A percentile compares a stretch with the other conserved stretches of the same genome.
phyloP scores from a whole-genome alignment of 1,140 invertebrate genomes.

The Brachionus paranguensis region DNA sequence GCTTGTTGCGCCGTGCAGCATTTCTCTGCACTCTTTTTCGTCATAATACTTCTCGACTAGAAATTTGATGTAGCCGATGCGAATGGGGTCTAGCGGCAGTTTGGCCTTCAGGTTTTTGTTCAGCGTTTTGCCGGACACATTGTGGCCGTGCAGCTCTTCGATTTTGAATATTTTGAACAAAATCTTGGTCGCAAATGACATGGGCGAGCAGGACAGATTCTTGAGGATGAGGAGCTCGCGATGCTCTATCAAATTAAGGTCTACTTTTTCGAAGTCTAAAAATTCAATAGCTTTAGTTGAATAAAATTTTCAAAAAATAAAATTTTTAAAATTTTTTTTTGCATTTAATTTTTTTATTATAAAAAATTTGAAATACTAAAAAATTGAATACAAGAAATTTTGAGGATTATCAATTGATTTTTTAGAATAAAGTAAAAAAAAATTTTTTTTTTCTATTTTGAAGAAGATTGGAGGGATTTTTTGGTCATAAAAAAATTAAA shows the following conservation, averaged over 20 bases:
- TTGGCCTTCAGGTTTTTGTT: slow-evolving; percentile 37
- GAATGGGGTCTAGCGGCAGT: slow-evolving; percentile 9
- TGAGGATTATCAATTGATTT: no score
- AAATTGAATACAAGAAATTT: no score
- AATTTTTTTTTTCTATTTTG: no score
- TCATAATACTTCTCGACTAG: slow-evolving; percentile 39
- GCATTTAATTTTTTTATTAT: no score
- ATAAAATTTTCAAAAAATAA: no score
- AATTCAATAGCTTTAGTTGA: background rate
- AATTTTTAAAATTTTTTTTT: no score
- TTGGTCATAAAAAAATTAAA: no score
- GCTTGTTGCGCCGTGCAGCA: slow-evolving; percentile 25
- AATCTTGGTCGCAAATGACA: slow-evolving; percentile 37
- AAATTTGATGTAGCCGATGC: slow-evolving; percentile 35
- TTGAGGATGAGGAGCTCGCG: background rate
- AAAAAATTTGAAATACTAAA: no score
- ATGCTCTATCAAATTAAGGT: slow-evolving; percentile 19
- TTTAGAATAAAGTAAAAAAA: no score
- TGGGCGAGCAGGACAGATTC: slow-evolving; percentile 33
- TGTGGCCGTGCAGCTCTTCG: slow-evolving; percentile 40
- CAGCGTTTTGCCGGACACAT: slow-evolving; percentile 21
- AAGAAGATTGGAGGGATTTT: no score
- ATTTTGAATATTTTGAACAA: slow-evolving; percentile 40
- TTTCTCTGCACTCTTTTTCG: slow-evolving; percentile 37
- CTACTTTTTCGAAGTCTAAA: slow-evolving; percentile 35